Base-by-base conservation (phyloP, 1,140 invertebrate genomes). In the Listronotus oregonensis region DNA sequence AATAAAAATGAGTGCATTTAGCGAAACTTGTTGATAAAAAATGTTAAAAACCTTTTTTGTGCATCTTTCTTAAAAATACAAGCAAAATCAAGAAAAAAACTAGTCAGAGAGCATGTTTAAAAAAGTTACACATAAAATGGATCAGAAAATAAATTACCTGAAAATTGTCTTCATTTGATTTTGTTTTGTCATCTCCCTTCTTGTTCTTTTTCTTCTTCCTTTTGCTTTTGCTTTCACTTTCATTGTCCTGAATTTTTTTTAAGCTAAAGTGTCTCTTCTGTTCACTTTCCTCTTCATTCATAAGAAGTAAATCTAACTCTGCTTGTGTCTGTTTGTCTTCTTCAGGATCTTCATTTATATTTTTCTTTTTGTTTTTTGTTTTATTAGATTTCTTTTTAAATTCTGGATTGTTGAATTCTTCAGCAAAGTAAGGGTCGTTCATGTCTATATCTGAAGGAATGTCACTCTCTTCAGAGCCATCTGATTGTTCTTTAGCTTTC, bases 341-440 rank as follows among this genome's bases (percentile, higher is more conserved):
- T 60, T 66, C 64, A 18, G 11, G 6, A 18, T 83, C 73, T 69
- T 80, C 73, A 15, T 59, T 15, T 40, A n/a, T 32, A 11, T 46
- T 82, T 31, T 87, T 82, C 67, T 89, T 85, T 80, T 59, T 79
- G 78, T 64, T 85, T 79, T 61, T 84, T 77, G 32, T 82, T 72
- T 71, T 81, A 70, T 79, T 76, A 49, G 80, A 77, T 51, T 77
- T 73, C 52, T 80, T 83, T n/a, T 84, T 85, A 66, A 83, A 86
- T 70, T 86, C 84, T 0, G 82, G 78, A 69, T 84, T 85, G 66
- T 87, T 82, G 61, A 90, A 84, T 83, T 93, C 90, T 76, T 92
- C 87, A 9, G 87, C 87, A 79, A 94, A 94, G 76, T 92, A 94
- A 11, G 89, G 85, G 82, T 94, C 91, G 77, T 90, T 91, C 80